phyloP scores from a whole-genome alignment of 2,888 invertebrate genomes.

The Oscheius sp. region DNA sequence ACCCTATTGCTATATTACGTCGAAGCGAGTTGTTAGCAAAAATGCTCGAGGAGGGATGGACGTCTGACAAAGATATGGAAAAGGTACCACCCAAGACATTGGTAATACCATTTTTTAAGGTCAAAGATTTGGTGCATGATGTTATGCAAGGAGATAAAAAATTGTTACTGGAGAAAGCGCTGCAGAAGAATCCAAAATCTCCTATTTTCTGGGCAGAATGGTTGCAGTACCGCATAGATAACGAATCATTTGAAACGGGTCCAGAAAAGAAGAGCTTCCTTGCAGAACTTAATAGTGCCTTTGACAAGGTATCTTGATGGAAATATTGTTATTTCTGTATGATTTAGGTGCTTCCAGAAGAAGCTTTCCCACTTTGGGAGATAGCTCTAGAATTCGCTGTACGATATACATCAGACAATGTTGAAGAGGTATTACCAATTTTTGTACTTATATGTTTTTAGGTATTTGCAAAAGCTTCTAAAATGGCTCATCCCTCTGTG shows the following conservation, averaged over 20 bases:
- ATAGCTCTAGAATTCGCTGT: constrained; percentile 35
- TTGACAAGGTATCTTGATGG: constrained; percentile 26
- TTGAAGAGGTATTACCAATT: constrained; percentile 24
- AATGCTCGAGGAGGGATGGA: constrained; percentile 35
- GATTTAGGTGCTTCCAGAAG: constrained; percentile 23
- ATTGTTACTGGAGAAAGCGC: constrained; percentile 1
- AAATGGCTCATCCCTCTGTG: constrained; percentile 21
- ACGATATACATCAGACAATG: constrained; percentile 10
- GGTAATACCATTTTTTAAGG: neutral
- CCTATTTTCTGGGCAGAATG: constrained; percentile 26
- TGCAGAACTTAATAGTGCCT: constrained; percentile 1
- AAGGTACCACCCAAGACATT: neutral
- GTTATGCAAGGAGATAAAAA: neutral
- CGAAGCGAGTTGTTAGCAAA: neutral
- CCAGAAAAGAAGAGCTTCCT: constrained; percentile 10
- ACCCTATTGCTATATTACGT: constrained; percentile 16
- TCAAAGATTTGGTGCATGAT: constrained; percentile 1
- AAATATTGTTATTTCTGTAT: neutral
- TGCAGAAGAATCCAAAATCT: constrained; percentile 20
- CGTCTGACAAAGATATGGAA: constrained; percentile 18
- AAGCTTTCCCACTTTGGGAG: constrained; percentile 29
- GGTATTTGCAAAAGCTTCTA: constrained; percentile 25
- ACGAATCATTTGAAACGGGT: neutral
- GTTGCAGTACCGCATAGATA: constrained; percentile 21
- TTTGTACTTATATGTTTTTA: neutral